Percentiles rank a stretch among this genome's conserved stretches.
phyloP scores from a whole-genome alignment of 2,888 invertebrate genomes.

The Eledona agricola region DNA sequence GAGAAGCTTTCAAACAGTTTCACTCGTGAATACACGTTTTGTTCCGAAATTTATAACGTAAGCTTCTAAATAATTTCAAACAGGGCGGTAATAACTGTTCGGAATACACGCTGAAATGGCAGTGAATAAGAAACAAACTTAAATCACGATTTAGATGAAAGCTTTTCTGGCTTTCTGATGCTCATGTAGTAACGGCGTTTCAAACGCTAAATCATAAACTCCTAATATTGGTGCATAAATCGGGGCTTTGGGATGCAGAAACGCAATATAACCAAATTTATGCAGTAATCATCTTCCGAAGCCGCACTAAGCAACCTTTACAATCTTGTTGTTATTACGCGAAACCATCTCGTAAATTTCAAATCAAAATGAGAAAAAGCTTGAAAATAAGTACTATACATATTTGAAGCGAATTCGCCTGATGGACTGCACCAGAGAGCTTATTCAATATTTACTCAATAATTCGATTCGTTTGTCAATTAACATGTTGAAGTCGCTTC shows the following conservation, averaged over 20 bases:
- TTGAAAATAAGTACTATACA: constrained; percentile 2
- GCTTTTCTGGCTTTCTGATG: too few relatives aligned
- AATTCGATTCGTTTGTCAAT: constrained; percentile 22
- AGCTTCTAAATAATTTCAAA: too few relatives aligned
- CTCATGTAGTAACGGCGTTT: constrained; percentile 6
- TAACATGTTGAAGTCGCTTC: constrained; percentile 14
- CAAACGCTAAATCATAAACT: constrained; percentile 14
- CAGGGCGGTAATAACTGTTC: too few relatives aligned
- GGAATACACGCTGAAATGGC: too few relatives aligned
- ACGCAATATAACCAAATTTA: constrained; percentile 36
- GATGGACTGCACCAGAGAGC: constrained; percentile 12
- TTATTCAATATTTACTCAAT: constrained; percentile 20
- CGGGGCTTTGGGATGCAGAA: constrained; percentile 13
- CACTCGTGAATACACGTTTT: too few relatives aligned
- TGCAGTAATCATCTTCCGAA: constrained; percentile 35
- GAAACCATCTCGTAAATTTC: constrained; percentile 19
- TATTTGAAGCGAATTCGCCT: background rate
- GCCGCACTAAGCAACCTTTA: constrained; percentile 24
- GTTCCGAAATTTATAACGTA: too few relatives aligned
- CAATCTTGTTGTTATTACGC: constrained; percentile 23
- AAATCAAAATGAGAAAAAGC: constrained; percentile 14
- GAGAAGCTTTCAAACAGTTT: too few relatives aligned
- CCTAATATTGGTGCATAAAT: constrained; percentile 23
- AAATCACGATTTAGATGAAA: too few relatives aligned
- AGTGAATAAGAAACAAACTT: too few relatives aligned